Evolutionary conservation across 2,113 vertebrate species (phyloP).

Genomic region (Pangasianodon hypophthalmus): DNA sequence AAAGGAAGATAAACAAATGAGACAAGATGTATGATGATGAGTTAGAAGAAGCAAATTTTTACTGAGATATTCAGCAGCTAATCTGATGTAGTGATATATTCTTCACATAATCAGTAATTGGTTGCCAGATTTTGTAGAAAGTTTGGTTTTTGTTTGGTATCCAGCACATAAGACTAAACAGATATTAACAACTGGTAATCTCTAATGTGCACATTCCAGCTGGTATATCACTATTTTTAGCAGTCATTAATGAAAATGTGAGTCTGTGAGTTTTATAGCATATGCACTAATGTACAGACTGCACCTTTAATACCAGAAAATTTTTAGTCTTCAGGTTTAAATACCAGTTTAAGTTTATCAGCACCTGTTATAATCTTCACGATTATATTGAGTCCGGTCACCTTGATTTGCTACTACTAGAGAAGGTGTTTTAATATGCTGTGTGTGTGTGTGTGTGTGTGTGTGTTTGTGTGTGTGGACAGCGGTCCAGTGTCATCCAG

Average conservation of each 20-base stretch:
- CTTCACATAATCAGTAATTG: background rate
- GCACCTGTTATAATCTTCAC: background rate
- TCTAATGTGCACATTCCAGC: background rate
- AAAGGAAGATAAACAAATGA: background rate
- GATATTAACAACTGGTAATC: background rate
- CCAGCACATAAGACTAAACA: background rate
- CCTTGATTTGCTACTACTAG: background rate
- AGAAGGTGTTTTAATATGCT: background rate
- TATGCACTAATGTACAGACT: background rate
- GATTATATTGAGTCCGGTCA: background rate
- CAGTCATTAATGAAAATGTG: background rate
- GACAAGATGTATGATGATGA: background rate
- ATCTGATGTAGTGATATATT: background rate
- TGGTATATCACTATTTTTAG: background rate
- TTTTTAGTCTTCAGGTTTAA: background rate
- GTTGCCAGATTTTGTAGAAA: background rate
- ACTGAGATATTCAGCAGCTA: background rate
- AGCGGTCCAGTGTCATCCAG: constrained; percentile 75
- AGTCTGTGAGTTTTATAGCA: background rate
- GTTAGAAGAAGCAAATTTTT: background rate
- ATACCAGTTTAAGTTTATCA: background rate
- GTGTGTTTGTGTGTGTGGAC: constrained; percentile 40
- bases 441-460: constrained; percentile 43
- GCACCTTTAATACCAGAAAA: background rate
- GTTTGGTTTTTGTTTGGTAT: background rate